Percentiles rank a stretch among this genome's conserved stretches.
phyloP scores from a whole-genome alignment of 2,888 invertebrate genomes.

The Cosmorhoe ocellata region DNA sequence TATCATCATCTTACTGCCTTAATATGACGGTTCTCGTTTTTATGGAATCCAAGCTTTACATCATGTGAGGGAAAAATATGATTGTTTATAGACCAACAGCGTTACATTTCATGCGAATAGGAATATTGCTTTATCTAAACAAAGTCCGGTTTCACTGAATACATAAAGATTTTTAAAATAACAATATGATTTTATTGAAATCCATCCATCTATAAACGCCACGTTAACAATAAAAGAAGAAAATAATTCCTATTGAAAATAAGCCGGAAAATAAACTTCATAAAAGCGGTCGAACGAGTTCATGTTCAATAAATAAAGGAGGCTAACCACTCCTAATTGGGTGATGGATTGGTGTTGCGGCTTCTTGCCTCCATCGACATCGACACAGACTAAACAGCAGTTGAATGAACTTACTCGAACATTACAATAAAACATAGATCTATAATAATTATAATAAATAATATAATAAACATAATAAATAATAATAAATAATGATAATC shows the following conservation, averaged over 20 bases:
- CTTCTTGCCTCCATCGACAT: constrained; percentile 18
- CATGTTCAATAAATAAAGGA: constrained; percentile 44
- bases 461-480: too few species aligned
- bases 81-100: constrained; percentile 12
- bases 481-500: too few species aligned
- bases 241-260: neutral
- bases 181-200: neutral
- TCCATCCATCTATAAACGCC: neutral
- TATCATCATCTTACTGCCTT: neutral
- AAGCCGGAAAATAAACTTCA: constrained; percentile 13
- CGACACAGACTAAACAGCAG: constrained; percentile 12
- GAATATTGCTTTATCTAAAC: constrained; percentile 5
- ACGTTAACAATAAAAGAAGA: neutral
- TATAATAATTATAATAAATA: too few species aligned
- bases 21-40: neutral
- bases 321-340: constrained; percentile 47
- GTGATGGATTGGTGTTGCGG: constrained; percentile 47
- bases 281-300: constrained; percentile 19
- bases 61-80: constrained; percentile 40
- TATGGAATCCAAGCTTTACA: constrained; percentile 15
- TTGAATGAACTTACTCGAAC: neutral
- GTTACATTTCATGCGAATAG: constrained; percentile 3
- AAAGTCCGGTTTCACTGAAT: neutral
- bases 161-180: neutral
- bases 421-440: too few species aligned